These are phyloP conservation scores for Menura novaehollandiae DNA, from an alignment of 2,113 vertebrate genomes.

Conservation along the genomic window DNA sequence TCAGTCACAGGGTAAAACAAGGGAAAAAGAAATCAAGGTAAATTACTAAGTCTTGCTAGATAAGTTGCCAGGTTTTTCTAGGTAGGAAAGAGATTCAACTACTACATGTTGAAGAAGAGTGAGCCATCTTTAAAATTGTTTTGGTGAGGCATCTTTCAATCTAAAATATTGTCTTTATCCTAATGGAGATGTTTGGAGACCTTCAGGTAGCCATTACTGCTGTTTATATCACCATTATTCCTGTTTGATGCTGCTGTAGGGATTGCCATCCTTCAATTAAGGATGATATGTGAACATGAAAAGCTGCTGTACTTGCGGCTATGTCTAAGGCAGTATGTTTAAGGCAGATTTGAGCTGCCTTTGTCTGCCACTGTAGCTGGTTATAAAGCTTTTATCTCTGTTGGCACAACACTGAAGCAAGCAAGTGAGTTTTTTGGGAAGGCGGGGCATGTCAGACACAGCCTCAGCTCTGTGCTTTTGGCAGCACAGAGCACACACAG, in stretches of 20 bases:
- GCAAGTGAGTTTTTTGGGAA: background rate
- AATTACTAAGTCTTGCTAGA: background rate
- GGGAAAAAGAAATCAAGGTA: background rate
- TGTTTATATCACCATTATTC: background rate
- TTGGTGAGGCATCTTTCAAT: background rate
- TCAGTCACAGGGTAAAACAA: background rate
- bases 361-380: background rate
- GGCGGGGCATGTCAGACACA: rapidly evolving
- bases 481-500: background rate
- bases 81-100: background rate
- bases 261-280: background rate
- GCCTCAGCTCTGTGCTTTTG: background rate
- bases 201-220: background rate
- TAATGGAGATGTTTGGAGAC: background rate
- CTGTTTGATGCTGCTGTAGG: background rate
- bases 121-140: background rate
- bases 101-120: background rate
- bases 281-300: background rate
- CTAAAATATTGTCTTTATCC: background rate
- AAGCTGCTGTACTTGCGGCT: background rate
- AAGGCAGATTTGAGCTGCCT: background rate
- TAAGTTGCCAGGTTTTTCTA: background rate
- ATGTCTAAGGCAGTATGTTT: background rate
- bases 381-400: background rate
- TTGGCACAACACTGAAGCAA: background rate